Conservation (phyloP, 2,888 invertebrate species). For the Agrotis ipsilon region DNA sequence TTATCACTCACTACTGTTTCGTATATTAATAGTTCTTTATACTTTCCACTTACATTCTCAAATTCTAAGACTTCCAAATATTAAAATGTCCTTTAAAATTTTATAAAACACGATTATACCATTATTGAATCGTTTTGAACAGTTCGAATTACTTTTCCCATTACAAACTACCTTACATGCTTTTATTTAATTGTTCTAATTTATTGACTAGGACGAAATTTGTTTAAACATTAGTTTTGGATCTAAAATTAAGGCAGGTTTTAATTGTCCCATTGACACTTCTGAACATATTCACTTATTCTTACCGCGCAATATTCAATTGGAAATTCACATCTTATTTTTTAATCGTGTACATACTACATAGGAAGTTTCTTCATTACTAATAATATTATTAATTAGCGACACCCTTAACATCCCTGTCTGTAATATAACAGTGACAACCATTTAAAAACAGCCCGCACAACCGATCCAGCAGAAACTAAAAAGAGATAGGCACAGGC, state of each 20-base stretch:
- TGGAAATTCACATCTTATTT: slow-evolving; percentile 41
- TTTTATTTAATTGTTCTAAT: slow-evolving; percentile 38
- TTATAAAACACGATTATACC: slow-evolving; percentile 48
- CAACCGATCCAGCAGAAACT: slow-evolving; percentile 5
- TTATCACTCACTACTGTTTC: slow-evolving; percentile 49
- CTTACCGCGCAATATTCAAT: slow-evolving; percentile 24
- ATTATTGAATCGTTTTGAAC: slow-evolving; percentile 41
- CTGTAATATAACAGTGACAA: slow-evolving; percentile 11
- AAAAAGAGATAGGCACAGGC: slow-evolving; percentile 23
- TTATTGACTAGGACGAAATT: slow-evolving; percentile 47
- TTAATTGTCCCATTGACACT: slow-evolving; percentile 43
- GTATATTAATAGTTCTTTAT: slow-evolving; percentile 45
- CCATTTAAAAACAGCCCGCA: slow-evolving; percentile 11
- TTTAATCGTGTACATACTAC: slow-evolving; percentile 49
- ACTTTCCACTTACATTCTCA: slow-evolving; percentile 30
- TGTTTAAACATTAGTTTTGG: slow-evolving; percentile 40
- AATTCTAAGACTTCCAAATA: slow-evolving; percentile 26
- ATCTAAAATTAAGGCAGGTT: slow-evolving; percentile 61
- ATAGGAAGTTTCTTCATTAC: slow-evolving; percentile 63
- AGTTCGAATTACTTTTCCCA: slow-evolving; percentile 22
- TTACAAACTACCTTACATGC: slow-evolving; percentile 30
- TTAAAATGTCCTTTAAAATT: slow-evolving; percentile 32
- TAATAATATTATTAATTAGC: slow-evolving; percentile 9
- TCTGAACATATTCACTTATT: slow-evolving; percentile 33
- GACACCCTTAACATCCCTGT: slow-evolving; percentile 12